phyloP scores from a whole-genome alignment of 2,888 invertebrate genomes.

The Notodonta dromedarius region DNA sequence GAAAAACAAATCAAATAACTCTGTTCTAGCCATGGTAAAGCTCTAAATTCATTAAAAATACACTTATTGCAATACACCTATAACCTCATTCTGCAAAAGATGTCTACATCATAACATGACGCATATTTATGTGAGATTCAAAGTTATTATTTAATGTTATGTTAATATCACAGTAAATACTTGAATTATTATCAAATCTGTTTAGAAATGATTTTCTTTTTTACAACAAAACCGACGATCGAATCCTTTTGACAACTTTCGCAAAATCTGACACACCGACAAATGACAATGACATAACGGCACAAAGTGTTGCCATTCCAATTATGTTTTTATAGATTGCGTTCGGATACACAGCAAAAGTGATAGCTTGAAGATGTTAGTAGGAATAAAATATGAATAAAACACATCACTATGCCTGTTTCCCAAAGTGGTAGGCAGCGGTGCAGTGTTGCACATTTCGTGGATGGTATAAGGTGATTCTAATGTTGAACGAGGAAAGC shows the following conservation, averaged over 20 bases:
- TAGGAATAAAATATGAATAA: not conserved
- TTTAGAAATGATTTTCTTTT: conserved; percentile 42
- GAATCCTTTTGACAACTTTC: conserved; percentile 67
- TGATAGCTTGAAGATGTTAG: not conserved
- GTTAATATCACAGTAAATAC: conserved; percentile 37
- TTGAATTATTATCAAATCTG: conserved; percentile 36
- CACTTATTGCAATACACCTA: conserved; percentile 63
- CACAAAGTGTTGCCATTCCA: conserved; percentile 51
- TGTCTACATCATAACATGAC: conserved; percentile 50
- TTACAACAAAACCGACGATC: conserved; percentile 48
- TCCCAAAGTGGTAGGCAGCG: no score
- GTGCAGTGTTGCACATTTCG: no score
- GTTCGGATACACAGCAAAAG: conserved; percentile 36
- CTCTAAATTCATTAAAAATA: conserved; percentile 60
- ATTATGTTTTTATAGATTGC: conserved; percentile 13
- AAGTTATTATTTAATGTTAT: conserved; percentile 31
- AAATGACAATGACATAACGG: not conserved
- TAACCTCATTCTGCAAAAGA: conserved; percentile 67
- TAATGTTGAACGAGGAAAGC: no score
- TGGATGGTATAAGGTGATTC: no score
- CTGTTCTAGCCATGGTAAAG: conserved; percentile 77
- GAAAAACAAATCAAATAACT: conserved; percentile 81
- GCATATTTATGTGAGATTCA: conserved; percentile 31
- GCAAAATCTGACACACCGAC: conserved; percentile 51
- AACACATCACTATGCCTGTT: not conserved